Conservation (phyloP, 2,888 invertebrate species). For the Lasiommata megera region DNA sequence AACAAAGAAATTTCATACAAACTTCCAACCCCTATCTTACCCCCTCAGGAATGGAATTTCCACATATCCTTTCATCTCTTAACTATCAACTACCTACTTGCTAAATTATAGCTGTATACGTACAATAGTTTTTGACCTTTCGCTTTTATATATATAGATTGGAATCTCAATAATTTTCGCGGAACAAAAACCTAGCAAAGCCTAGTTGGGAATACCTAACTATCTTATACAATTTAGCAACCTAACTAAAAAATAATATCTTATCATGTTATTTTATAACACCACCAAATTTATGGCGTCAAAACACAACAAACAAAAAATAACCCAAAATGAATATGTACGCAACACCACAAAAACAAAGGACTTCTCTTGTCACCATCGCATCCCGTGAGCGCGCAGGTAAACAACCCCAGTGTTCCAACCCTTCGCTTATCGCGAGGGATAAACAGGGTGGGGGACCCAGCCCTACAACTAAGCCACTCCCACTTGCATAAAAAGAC, state of each 20-base stretch:
- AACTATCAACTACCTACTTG: too few species aligned
- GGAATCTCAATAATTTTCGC: too few species aligned
- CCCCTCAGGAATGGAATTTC: too few species aligned
- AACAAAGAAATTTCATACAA: too few species aligned
- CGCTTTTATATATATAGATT: too few species aligned
- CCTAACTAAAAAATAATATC: background rate
- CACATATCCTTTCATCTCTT: too few species aligned
- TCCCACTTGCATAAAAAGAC: constrained; percentile 35
- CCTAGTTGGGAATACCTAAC: too few species aligned
- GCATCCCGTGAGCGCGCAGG: constrained; percentile 32
- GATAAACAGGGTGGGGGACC: constrained; percentile 28
- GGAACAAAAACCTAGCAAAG: too few species aligned
- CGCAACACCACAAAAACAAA: constrained; percentile 23
- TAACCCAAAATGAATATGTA: constrained; percentile 11
- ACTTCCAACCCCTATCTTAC: too few species aligned
- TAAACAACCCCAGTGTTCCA: constrained; percentile 28
- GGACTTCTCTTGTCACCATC: constrained; percentile 23
- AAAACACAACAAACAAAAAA: constrained; percentile 16
- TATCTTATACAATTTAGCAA: background rate
- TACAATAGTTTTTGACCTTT: too few species aligned
- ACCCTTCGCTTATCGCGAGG: constrained; percentile 8
- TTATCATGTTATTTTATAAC: constrained; percentile 7
- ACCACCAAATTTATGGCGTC: constrained; percentile 18
- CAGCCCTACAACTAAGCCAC: constrained; percentile 32
- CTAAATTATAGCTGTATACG: too few species aligned